Base-by-base conservation (phyloP, 1,140 invertebrate genomes). In the Planococcus citri region DNA sequence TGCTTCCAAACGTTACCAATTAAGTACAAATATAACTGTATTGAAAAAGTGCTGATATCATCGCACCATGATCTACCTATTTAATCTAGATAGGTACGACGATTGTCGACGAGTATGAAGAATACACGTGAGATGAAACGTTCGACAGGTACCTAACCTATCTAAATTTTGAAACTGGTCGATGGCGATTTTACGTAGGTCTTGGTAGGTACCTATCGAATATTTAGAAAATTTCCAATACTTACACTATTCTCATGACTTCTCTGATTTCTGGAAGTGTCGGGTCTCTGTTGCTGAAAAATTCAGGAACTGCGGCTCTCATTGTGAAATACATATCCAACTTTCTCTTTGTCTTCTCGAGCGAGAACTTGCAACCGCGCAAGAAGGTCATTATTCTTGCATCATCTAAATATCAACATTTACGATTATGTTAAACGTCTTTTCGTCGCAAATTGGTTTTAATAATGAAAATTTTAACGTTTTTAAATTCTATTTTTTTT, bases 281-380 rank as follows among this genome's bases (percentile, higher is more conserved):
- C 68, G 90, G 82, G 73, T 91, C 88, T 22, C 90, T 81, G 75
- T 91, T 87, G 57, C 80, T 79, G 76, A 92, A 92, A 77, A 92
- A 90, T 77, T 94, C 91, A 0, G 91, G 91, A 21, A 88, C 84
- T 0, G 88, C 86, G 9, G 87, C 83, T 27, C 90, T 80, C 89
- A 92, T 91, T 17, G 91, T 89, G 76, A 90, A 90, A 76, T 87
- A 89, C 79, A 88, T 87, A 77, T 93, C 90, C 60, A 93, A 75
- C 79, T 93, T 93, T 73, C 82, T 81, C 78, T 92, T 92, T 21
- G 86, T 86, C 76, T 88, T 88, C 75, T 92, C 89, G 71, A 91
- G 75, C 21, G 88, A 90, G 75, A 88, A 91, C 79, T 92, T 93
- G 77, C 87, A 90, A 9, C 90, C 89, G 29, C 90, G 81, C 25